Evolutionary conservation across 53 echinoderm and acorn worm species (phyloP), one percentile per base, ranked within the genome.

Genomic region (Pentamera pediparva): DNA sequence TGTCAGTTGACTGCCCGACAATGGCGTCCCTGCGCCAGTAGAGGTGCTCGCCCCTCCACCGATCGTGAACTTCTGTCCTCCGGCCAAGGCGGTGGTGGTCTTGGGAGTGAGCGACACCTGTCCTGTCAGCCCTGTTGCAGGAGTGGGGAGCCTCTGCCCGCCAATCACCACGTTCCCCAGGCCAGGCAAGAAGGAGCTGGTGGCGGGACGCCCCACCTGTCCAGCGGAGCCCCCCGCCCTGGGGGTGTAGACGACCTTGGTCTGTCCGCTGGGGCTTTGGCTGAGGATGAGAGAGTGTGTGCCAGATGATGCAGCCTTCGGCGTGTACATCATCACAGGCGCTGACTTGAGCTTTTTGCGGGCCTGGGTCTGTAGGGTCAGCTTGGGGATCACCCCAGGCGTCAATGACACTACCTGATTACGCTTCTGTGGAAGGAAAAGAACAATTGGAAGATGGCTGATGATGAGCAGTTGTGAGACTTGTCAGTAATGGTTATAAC

Each of bases 281-380:
- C 52, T 37, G 21, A 72, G 51, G 73, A 72, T 72, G 73, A 72
- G 33, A 11, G 73, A 32, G 0, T 15, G 62, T 15, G 62, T 13
- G 15, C 62, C 62, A 3, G 62, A 35, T 27, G 52, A 52, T 5
- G 73, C n/a, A 15, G 35, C 53, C 12, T 28, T 28, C 6, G 73
- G 52, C 11, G 51, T 72, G 73, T 72, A 72, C 73, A 72, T 72
- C 73, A 72, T 72, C 3, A 72, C 55, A 21, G 73, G 73, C n/a
- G 73, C 73, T 8, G 73, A 72, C 54, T 72, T 72, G 55, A 72
- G 73, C 35, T 72, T 72, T 36, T 72, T 72, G 35, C 53, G 51
- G 15, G 73, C 37, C 4, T 65, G 65, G 11, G 39, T 27, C 22
- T 64, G 65, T 81, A 79, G 74, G 28, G 67, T 27, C 22, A 67